phyloP scores from a whole-genome alignment of 2,888 invertebrate genomes.

The Acronicta psi region DNA sequence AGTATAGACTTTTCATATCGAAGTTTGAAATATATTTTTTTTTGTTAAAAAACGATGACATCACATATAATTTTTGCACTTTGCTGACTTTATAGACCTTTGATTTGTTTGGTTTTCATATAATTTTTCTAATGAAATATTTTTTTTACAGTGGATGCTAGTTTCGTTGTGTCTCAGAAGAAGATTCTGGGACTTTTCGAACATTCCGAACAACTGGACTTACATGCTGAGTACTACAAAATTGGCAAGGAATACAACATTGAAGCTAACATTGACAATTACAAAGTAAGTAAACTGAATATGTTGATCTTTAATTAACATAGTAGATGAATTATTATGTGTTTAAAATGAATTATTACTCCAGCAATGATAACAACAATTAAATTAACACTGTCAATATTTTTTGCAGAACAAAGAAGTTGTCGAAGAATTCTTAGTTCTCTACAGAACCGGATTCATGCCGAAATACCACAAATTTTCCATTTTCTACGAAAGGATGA shows the following conservation, averaged over 20 bases:
- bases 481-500: constrained; percentile 80
- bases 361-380: no score
- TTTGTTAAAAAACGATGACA: no score
- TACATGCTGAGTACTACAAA: constrained; percentile 75
- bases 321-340: no score
- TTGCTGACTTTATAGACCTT: no score
- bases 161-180: constrained; percentile 75
- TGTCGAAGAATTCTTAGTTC: constrained; percentile 78
- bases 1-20: no score
- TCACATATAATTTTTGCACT: no score
- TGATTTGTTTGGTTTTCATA: no score
- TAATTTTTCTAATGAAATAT: background rate
- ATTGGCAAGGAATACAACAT: constrained; percentile 73
- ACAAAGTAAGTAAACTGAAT: constrained; percentile 70
- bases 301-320: background rate
- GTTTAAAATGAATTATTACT: no score
- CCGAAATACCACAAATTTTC: constrained; percentile 86
- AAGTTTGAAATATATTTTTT: no score
- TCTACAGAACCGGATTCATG: constrained; percentile 81
- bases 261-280: constrained; percentile 76
- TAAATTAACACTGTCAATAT: background rate
- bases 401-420: constrained; percentile 77
- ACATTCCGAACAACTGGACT: constrained; percentile 75
- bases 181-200: constrained; percentile 82
- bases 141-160: constrained; percentile 59